Percentiles rank a stretch among this genome's conserved stretches.
These are phyloP conservation scores for Trachymyrmex septentrionalis DNA, from an alignment of 1,140 invertebrate genomes.

Conservation along the genomic window DNA sequence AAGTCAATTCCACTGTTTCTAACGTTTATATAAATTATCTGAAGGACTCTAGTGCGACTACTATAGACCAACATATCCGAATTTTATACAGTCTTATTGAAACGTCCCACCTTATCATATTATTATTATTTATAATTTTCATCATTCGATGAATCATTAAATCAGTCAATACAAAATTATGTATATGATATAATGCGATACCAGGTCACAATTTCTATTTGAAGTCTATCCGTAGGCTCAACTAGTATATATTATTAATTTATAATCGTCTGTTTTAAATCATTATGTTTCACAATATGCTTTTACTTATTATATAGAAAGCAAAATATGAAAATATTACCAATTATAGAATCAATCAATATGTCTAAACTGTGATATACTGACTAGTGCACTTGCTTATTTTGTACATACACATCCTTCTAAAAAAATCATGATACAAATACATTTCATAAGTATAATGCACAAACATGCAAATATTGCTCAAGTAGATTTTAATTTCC, in stretches of 20 bases:
- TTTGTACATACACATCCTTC: constrained; percentile 18
- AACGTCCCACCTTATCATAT: constrained; percentile 49
- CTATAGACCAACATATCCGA: constrained; percentile 43
- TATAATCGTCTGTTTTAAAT: constrained; percentile 49
- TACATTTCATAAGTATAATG: neutral
- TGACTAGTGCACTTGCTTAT: constrained; percentile 61
- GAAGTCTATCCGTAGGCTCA: constrained; percentile 62
- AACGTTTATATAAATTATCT: constrained; percentile 51
- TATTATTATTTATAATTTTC: constrained; percentile 48
- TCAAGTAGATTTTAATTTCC: neutral
- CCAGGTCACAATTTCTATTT: constrained; percentile 46
- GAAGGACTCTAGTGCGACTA: constrained; percentile 40
- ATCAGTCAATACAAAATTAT: constrained; percentile 56
- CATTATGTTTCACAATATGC: constrained; percentile 7
- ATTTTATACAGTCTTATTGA: constrained; percentile 73
- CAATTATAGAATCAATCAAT: constrained; percentile 42
- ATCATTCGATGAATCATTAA: constrained; percentile 58
- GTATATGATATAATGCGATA: constrained; percentile 51
- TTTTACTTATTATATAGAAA: constrained; percentile 12
- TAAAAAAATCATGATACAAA: constrained; percentile 22
- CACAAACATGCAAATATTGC: neutral
- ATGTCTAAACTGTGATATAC: constrained; percentile 48
- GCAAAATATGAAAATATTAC: neutral
- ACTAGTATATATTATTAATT: constrained; percentile 45
- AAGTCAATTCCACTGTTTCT: neutral